Evolutionary conservation across 2,797 vertebrate genomes (phyloP), one percentile per base, ranked within the genome.

Genomic region (Helostoma temminkii): DNA sequence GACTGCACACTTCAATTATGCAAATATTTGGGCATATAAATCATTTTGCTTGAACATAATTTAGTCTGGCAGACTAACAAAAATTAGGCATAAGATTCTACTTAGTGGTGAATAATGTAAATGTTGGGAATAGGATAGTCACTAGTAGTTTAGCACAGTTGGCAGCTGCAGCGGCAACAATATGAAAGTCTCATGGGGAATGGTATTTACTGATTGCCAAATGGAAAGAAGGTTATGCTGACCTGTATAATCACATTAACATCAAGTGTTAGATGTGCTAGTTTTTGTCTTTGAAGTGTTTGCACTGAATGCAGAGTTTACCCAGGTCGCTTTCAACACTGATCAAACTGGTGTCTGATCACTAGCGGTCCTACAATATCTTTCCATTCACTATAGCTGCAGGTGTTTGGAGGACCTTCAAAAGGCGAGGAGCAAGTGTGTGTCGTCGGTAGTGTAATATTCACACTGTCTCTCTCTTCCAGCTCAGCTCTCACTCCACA

Each of bases 321-420:
- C 58, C 28, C 54, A 30, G 61, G 64, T 60, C 3, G 12, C 88
- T 87, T 89, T 88, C 84, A 86, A 68, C 75, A 28, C 48, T 42
- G 62, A 91, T 91, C 83, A 80, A 71, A 70, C 75, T 43, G 46
- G 4, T 55, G 54, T 83, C 72, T 88, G 78, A 90, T 84, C 77
- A 84, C 68, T 21, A 6, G 10, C 7, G 37, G 62, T 42, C 25
- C 22, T 22, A 28, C 32, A 32, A 32, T 9, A 3, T 66, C 46
- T 74, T 56, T 52, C 36, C 53, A 58, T 65, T 68, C 65, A 52
- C 36, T 26, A 7, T 58, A 62, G 74, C 85, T 86, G 86, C 87
- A 90, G 89, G 74, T 89, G 86, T 79, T 90, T 83, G 78, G 82
- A 84, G 71, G 57, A 50, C 71, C 82, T 89, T 91, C 86, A 90